These are phyloP conservation scores for Ammodytes marinus DNA, from an alignment of 2,113 vertebrate genomes.

Conservation along the genomic window DNA sequence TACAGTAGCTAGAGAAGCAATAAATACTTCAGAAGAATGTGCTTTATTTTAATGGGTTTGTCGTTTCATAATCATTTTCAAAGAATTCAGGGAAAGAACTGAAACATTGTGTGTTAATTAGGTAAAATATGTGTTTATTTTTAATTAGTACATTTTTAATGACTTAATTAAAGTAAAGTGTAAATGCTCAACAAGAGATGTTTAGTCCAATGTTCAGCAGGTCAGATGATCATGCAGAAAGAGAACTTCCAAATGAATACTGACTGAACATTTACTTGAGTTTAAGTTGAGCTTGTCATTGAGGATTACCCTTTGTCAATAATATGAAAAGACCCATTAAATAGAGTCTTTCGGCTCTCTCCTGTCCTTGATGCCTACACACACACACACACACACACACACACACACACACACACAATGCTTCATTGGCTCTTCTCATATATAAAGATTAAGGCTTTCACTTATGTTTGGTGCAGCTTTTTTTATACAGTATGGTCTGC, in stretches of 20 bases:
- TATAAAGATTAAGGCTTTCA: constrained; percentile 7
- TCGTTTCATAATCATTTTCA: background rate
- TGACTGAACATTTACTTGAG: background rate
- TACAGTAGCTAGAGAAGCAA: background rate
- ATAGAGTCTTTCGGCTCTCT: background rate
- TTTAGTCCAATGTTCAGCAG: background rate
- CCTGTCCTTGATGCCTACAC: background rate
- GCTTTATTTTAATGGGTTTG: constrained; percentile 20
- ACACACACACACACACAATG: background rate
- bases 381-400: background rate
- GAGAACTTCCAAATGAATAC: background rate
- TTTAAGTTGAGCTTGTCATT: background rate
- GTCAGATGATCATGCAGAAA: background rate
- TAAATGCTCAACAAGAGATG: background rate
- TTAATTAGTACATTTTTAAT: background rate
- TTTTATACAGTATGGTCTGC: constrained; percentile 14
- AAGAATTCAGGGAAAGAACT: background rate
- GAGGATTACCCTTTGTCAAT: background rate
- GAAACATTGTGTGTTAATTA: background rate
- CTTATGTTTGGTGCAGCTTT: background rate
- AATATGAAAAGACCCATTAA: background rate
- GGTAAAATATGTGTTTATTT: background rate
- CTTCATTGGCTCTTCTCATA: background rate
- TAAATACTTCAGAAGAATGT: background rate
- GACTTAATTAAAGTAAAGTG: background rate